phyloP scores from a whole-genome alignment of 2,888 invertebrate species.

The Synergus itoensis region DNA sequence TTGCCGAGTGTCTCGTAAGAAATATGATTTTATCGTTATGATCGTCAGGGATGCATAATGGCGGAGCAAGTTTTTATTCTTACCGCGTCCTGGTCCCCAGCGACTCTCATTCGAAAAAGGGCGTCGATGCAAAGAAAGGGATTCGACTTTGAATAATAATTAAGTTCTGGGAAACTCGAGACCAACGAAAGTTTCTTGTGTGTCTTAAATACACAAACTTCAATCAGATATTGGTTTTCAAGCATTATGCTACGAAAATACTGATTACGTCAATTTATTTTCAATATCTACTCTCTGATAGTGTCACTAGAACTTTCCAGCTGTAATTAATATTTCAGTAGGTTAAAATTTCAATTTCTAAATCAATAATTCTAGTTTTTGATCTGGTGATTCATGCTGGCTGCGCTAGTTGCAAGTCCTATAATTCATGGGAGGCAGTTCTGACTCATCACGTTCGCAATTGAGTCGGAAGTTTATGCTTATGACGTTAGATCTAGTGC shows the following conservation, averaged over 20 bases:
- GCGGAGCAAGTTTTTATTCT: constrained; percentile 19
- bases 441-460: background rate
- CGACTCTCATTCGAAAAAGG: constrained; percentile 31
- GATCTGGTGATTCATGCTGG: background rate
- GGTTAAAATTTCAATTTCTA: no score
- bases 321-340: no score
- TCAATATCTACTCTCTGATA: no score
- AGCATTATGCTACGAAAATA: background rate
- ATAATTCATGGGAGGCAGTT: background rate
- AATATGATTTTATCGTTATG: constrained; percentile 37
- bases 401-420: background rate
- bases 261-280: no score
- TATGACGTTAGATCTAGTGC: constrained; percentile 9
- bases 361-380: background rate
- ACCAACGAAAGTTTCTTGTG: background rate
- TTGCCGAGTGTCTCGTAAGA: constrained; percentile 27
- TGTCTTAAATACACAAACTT: background rate
- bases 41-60: constrained; percentile 22
- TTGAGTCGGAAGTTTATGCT: constrained; percentile 26
- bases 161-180: constrained; percentile 25
- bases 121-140: background rate
- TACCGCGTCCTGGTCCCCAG: background rate
- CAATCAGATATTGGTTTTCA: background rate
- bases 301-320: no score
- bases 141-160: constrained; percentile 21